Percentiles rank a stretch among this genome's conserved stretches.
Evolutionary conservation across 2,113 vertebrate genomes (phyloP).

Genomic region (Nansenia antarctica): DNA sequence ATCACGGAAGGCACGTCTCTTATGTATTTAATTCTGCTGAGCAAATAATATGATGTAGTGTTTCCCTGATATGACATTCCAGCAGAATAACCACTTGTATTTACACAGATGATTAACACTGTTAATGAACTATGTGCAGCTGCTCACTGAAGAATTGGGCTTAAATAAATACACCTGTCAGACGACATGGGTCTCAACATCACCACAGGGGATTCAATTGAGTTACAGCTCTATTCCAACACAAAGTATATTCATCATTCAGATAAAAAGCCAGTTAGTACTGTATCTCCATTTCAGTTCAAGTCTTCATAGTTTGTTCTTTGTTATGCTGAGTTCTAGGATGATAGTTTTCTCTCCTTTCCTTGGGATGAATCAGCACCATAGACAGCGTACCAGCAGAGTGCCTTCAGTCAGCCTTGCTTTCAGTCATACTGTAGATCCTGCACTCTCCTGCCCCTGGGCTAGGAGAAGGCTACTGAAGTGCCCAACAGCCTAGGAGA

Average conservation of each 20-base stretch:
- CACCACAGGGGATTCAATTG: slow-evolving; percentile 15
- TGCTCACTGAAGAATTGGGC: slow-evolving; percentile 9
- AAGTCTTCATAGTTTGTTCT: slow-evolving; percentile 21
- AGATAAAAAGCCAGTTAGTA: slow-evolving; percentile 13
- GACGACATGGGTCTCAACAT: slow-evolving; percentile 24
- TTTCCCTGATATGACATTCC: not conserved
- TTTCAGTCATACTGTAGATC: not conserved
- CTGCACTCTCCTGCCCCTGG: not conserved
- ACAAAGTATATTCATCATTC: slow-evolving; percentile 12
- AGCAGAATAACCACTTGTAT: not conserved
- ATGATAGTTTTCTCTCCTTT: not conserved
- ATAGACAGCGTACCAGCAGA: slow-evolving; percentile 27
- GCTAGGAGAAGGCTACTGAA: too few species aligned
- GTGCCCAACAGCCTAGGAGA: too few species aligned
- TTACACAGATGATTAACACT: not conserved
- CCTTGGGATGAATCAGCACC: slow-evolving; percentile 47
- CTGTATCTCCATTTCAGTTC: slow-evolving; percentile 12
- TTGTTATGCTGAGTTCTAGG: not conserved
- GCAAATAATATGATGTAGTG: slow-evolving; percentile 1
- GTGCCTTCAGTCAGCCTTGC: not conserved
- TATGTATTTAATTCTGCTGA: slow-evolving; percentile 10
- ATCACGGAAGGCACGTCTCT: not conserved
- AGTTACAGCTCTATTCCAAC: slow-evolving; percentile 12
- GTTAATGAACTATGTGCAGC: slow-evolving; percentile 11
- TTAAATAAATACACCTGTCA: slow-evolving; percentile 25